Evolutionary conservation across 2,113 vertebrate genomes (phyloP), one percentile per base, ranked within the genome.

Genomic region (Falcunculus frontatus): DNA sequence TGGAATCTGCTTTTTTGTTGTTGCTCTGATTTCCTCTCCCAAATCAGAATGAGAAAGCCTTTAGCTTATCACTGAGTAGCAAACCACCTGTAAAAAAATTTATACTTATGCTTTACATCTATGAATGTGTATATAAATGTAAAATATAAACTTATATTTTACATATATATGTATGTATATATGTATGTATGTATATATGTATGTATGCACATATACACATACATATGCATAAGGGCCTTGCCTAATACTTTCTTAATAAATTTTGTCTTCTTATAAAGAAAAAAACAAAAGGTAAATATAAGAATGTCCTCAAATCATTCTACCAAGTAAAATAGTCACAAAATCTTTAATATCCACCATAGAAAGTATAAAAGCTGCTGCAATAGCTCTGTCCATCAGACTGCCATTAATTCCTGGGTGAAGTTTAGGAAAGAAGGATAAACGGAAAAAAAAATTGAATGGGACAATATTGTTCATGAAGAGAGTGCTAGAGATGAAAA

Each of bases 401-500:
- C 8, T 86, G 9, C 20, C 16, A 32, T 39, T 49, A 26, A 75
- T 73, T 75, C 41, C 37, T 53, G 9, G 13, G 10, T 10, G 18
- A 60, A 59, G 30, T 89, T 84, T 69, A 33, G 10, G 69, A 86
- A 72, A 68, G 4, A 55, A 32, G 10, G 9, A 33, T 13, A 55
- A 82, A 69, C 10, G 0, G 4, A 5, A 39, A 63, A 44, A 53
- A 42, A 52, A 14, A 11, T 3, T 0, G 0, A 41, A 33, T 19
- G 8, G 55, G 23, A 27, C 23, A 50, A 16, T 29, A 9, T 19
- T 68, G 33, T 20, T 70, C 7, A 32, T 44, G 1, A 39, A 67
- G 16, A 64, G 4, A 42, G 17, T 49, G 32, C 5, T 50, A 56
- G 35, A 64, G 73, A 68, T 59, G 20, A 73, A 35, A 44, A 63